Evolutionary conservation across 92 coral and sea anemone species (phyloP).

Genomic region (Siderastrea siderea): DNA sequence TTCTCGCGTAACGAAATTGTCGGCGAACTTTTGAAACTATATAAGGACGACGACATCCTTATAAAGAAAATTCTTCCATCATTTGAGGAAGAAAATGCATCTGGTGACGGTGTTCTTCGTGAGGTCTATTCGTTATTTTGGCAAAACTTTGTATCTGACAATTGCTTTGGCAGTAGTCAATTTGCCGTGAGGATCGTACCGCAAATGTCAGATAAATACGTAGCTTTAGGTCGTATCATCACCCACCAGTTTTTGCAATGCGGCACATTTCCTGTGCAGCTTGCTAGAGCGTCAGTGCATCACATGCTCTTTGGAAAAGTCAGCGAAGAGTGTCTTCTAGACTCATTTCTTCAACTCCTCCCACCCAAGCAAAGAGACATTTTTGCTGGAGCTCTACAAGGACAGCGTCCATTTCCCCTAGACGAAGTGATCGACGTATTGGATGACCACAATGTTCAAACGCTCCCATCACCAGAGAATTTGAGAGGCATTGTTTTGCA

Average conservation of each 20-base stretch:
- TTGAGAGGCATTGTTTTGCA: constrained; percentile 22
- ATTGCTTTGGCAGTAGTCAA: no score
- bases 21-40: no score
- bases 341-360: constrained; percentile 56
- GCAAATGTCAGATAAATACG: no score
- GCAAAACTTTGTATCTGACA: no score
- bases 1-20: no score
- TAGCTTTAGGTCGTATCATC: constrained; percentile 37
- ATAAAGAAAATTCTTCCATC: no score
- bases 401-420: constrained; percentile 5
- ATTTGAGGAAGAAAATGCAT: no score
- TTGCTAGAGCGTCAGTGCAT: constrained; percentile 52
- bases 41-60: no score
- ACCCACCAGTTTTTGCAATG: constrained; percentile 53
- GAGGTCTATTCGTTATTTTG: no score
- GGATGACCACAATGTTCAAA: constrained; percentile 26
- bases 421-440: constrained; percentile 50
- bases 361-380: constrained; percentile 23
- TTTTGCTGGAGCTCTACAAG: constrained; percentile 33
- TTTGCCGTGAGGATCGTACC: no score
- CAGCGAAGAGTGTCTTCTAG: constrained; percentile 37
- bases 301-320: constrained; percentile 51
- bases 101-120: no score
- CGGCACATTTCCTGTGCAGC: constrained; percentile 64
- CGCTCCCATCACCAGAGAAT: constrained; percentile 37